These are phyloP conservation scores for Troides oblongomaculatus DNA, from an alignment of 2,888 invertebrate genomes.

Conservation along the genomic window DNA sequence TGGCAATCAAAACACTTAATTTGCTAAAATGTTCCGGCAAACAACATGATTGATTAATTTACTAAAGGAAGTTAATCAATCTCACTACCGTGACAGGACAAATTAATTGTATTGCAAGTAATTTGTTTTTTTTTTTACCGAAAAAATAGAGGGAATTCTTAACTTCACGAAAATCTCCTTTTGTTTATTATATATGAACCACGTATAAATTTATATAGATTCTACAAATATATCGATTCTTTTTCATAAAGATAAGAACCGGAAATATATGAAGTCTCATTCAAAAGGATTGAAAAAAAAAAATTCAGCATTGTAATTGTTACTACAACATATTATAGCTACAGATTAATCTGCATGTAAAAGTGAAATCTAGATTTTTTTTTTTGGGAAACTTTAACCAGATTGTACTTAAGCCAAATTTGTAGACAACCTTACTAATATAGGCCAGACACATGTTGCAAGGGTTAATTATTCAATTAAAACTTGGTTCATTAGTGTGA, in stretches of 20 bases:
- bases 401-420: neutral
- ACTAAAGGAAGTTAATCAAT: conserved; percentile 5
- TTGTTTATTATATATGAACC: no score
- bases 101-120: neutral
- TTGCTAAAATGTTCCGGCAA: conserved; percentile 5
- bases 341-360: neutral
- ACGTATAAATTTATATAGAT: no score
- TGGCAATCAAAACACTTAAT: conserved; percentile 5
- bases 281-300: no score
- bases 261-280: no score
- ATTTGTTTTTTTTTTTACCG: neutral
- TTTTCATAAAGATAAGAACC: no score
- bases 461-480: conserved; percentile 23
- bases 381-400: neutral
- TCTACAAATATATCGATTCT: no score
- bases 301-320: neutral
- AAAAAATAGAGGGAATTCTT: no score
- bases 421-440: conserved; percentile 10
- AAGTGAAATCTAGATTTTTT: neutral
- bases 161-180: no score
- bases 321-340: neutral
- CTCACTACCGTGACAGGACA: conserved; percentile 2
- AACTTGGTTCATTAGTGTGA: conserved; percentile 22
- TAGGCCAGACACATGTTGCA: conserved; percentile 14
- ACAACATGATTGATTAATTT: conserved; percentile 15